These are phyloP conservation scores for Syrista parreyssii DNA, from an alignment of 2,888 invertebrate genomes.

Conservation along the genomic window DNA sequence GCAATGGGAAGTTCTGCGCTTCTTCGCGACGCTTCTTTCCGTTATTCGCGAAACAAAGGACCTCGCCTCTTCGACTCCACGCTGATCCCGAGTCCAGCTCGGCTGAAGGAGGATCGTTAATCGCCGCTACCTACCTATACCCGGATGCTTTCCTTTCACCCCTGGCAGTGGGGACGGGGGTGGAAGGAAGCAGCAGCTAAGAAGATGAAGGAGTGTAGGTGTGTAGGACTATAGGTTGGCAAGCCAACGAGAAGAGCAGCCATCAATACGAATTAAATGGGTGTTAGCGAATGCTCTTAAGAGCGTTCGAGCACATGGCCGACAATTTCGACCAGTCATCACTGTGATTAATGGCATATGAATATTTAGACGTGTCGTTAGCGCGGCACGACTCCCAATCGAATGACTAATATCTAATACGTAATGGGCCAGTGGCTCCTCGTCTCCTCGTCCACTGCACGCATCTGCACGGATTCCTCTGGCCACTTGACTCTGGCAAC, in stretches of 20 bases:
- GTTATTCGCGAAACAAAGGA: constrained; percentile 19
- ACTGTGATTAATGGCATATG: constrained; percentile 46
- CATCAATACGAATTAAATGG: constrained; percentile 44
- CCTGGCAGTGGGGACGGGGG: no score
- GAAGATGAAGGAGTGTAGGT: no score
- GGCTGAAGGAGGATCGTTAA: no score
- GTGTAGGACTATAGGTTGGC: background rate
- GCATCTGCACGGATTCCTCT: background rate
- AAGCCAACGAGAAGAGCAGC: constrained; percentile 1
- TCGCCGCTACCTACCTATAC: no score
- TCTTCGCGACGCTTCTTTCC: constrained; percentile 1
- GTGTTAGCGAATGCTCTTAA: constrained; percentile 43
- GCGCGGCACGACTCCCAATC: constrained; percentile 19
- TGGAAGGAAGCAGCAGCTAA: no score
- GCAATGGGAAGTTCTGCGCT: background rate
- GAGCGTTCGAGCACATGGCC: constrained; percentile 34
- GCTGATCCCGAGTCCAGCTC: background rate
- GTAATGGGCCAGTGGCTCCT: background rate
- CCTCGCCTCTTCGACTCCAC: background rate
- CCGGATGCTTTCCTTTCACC: no score
- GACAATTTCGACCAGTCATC: constrained; percentile 36
- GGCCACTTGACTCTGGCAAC: no score
- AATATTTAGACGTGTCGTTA: constrained; percentile 50
- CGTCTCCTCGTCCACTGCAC: background rate
- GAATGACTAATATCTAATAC: no score